These are phyloP conservation scores for Myiothlypis coronata DNA, from an alignment of 2,797 vertebrate species.

Conservation along the genomic window DNA sequence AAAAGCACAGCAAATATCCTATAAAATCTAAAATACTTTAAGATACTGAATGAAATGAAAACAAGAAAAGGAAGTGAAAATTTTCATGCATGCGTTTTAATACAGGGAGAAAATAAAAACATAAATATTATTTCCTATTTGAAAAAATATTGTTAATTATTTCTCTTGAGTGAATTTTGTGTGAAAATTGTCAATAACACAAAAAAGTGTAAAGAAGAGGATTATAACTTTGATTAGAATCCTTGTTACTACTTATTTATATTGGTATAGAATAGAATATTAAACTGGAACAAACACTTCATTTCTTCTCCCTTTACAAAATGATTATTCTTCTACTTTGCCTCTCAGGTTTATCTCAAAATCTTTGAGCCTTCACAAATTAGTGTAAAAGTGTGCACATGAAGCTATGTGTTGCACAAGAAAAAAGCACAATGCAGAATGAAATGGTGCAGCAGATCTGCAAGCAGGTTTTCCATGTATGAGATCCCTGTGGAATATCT, in stretches of 20 bases:
- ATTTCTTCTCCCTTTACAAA: background rate
- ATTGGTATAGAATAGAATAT: background rate
- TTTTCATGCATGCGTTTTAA: fast-evolving
- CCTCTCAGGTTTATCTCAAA: background rate
- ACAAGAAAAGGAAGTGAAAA: background rate
- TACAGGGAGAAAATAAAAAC: background rate
- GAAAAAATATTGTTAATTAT: background rate
- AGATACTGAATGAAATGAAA: background rate
- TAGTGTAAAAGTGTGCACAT: background rate
- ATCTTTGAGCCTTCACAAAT: background rate
- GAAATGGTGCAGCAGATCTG: background rate
- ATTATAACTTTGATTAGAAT: background rate
- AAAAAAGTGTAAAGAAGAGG: background rate
- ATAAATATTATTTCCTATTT: background rate
- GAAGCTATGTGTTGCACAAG: background rate
- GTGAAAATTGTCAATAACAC: background rate
- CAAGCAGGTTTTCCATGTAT: background rate
- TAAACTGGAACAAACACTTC: background rate
- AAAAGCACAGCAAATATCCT: background rate
- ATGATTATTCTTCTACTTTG: background rate
- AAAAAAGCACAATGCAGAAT: background rate
- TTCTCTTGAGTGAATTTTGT: background rate
- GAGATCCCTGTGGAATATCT: background rate
- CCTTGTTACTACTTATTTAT: background rate
- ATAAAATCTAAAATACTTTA: background rate